Conservation (phyloP, 2,888 invertebrate genomes). For the Rhagium mordax region DNA sequence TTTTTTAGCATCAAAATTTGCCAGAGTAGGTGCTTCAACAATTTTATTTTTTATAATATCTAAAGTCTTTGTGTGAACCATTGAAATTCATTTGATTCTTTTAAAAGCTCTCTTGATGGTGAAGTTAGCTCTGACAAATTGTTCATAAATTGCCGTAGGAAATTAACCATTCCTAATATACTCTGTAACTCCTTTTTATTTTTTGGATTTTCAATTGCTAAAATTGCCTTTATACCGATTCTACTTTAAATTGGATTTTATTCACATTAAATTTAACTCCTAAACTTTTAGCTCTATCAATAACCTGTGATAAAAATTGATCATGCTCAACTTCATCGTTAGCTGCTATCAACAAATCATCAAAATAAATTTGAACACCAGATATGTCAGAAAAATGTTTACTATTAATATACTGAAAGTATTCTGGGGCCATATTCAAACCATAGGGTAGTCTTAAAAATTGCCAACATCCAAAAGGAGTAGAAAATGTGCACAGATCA, state of each 20-base stretch:
- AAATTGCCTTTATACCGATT: not conserved
- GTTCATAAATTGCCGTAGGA: not conserved
- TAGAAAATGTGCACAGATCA: constrained; percentile 34
- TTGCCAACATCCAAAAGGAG: constrained; percentile 35
- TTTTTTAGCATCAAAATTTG: constrained; percentile 23
- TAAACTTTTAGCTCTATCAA: not conserved
- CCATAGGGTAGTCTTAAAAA: constrained; percentile 42
- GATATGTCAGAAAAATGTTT: constrained; percentile 20
- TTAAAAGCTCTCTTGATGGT: not conserved
- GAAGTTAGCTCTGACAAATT: not conserved
- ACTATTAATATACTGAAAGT: constrained; percentile 20
- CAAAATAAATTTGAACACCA: constrained; percentile 15
- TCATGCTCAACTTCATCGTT: not conserved
- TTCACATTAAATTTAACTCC: not conserved
- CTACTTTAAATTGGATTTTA: not conserved
- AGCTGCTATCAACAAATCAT: not conserved
- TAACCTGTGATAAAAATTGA: not conserved
- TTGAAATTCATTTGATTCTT: not conserved
- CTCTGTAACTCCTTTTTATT: not conserved
- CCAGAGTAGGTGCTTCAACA: constrained; percentile 8
- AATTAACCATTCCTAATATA: not conserved
- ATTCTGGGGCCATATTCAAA: no score
- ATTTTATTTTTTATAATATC: not conserved
- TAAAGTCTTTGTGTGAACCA: not conserved
- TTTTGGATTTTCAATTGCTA: no score